A percentile compares a stretch with the other conserved stretches of the same genome.
These are phyloP conservation scores for Empidonax traillii DNA, from an alignment of 2,113 vertebrate genomes.

Conservation along the genomic window DNA sequence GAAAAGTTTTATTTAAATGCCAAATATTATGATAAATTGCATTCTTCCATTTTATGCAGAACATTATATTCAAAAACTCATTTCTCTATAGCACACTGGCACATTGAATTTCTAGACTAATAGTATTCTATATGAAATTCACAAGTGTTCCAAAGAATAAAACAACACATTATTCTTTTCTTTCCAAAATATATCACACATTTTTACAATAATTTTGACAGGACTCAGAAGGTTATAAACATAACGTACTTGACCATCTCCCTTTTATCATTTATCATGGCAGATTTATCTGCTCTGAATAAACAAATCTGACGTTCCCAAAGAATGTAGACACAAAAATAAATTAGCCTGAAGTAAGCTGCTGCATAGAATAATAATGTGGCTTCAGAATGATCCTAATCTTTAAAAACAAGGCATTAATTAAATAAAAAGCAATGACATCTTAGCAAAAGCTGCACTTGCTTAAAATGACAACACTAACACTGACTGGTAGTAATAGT, in stretches of 20 bases:
- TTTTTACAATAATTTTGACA: constrained; percentile 52
- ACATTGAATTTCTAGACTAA: constrained; percentile 25
- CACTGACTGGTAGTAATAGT: background rate
- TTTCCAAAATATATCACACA: constrained; percentile 19
- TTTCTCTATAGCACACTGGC: background rate
- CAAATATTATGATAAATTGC: constrained; percentile 31
- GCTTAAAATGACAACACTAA: background rate
- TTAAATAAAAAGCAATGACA: constrained; percentile 45
- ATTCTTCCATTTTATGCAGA: background rate
- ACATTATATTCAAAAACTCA: constrained; percentile 8
- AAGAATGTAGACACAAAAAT: constrained; percentile 1
- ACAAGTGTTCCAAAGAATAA: constrained; percentile 6
- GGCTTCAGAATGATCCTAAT: constrained; percentile 10
- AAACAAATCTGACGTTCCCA: constrained; percentile 30
- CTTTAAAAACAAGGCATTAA: constrained; percentile 20
- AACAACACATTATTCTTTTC: constrained; percentile 5
- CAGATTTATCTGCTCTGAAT: constrained; percentile 38
- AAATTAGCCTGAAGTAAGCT: constrained; percentile 20
- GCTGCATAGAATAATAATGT: constrained; percentile 27
- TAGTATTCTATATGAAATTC: background rate
- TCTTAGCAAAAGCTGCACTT: background rate
- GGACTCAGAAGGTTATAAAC: constrained; percentile 40
- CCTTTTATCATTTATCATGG: background rate
- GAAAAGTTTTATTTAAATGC: constrained; percentile 3
- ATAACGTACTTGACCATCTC: background rate